Evolutionary conservation across 2,888 invertebrate genomes (phyloP), one percentile per base, ranked within the genome.

Genomic region (Scaptomyza flava): DNA sequence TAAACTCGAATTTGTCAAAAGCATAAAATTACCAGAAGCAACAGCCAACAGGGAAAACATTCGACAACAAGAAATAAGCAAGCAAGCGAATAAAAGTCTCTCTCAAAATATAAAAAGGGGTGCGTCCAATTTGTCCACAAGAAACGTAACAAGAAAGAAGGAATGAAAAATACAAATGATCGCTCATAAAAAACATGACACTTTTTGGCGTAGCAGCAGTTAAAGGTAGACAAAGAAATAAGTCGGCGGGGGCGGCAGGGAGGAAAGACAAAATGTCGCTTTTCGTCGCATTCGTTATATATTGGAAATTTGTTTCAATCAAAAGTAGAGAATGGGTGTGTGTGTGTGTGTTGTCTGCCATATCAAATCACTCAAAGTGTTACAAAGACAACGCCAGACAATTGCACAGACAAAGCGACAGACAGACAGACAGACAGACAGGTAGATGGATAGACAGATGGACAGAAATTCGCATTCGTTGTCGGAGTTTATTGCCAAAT

Each of bases 281-380:
- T 70, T 79, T 83, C 79, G 60, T 61, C 87, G 72, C 85, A 87
- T 89, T 81, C 78, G 89, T 73, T 73, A 72, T 81, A 86, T 83
- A 88, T 87, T 83, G 84, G 80, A 81, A 89, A 87, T 89, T 87
- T 89, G 87, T 89, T 79, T 78, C 87, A 89, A 87, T 87, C 88
- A 87, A 81, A 77, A 61, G 73, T 43, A 11, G 31, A 12, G 38
- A 14, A 45, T 14, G 34, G 3, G 42, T 20, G n/a, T 30, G 33
- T 17, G 46, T 60, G 38, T 60, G 42, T 42, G 46, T 42, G 72
- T 68, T 68, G 61, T 72, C 72, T 58, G 88, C 77, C 79, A 84
- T 78, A 89, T 84, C 84, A 70, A 89, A 84, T 84, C 87, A 87
- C 82, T 85, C 84, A 89, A 87, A 87, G 87, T 89, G 89, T 72